A percentile compares a stretch with the other conserved stretches of the same genome.
These are phyloP conservation scores for Bergia puertoricense DNA, from an alignment of 92 coral and sea anemone genomes.

Conservation along the genomic window DNA sequence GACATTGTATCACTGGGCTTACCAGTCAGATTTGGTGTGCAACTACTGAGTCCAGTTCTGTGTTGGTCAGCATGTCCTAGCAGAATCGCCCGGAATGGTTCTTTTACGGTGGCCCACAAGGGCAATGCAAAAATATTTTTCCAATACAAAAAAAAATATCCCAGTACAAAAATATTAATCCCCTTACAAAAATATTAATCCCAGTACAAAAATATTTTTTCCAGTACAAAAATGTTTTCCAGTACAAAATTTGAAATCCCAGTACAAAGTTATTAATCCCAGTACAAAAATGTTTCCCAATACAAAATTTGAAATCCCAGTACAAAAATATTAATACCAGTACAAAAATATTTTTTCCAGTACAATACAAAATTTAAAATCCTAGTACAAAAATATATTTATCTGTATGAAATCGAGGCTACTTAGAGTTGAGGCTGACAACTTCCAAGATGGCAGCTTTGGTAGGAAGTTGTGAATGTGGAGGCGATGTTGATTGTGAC, in stretches of 20 bases:
- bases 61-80: too few relatives aligned
- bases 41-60: too few relatives aligned
- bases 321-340: not conserved
- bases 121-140: not conserved
- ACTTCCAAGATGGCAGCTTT: constrained; percentile 32
- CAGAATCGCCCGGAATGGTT: too few relatives aligned
- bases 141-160: not conserved
- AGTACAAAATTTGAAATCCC: not conserved
- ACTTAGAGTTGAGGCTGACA: constrained; percentile 7
- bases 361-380: not conserved
- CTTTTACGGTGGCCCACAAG: too few relatives aligned
- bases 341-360: too few relatives aligned
- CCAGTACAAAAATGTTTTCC: not conserved
- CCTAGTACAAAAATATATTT: not conserved
- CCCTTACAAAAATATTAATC: too few relatives aligned
- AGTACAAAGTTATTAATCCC: constrained; percentile 22
- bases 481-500: constrained; percentile 17
- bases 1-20: too few relatives aligned
- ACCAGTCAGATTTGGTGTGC: too few relatives aligned
- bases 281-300: not conserved
- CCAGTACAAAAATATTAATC: not conserved
- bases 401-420: too few relatives aligned
- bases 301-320: too few relatives aligned
- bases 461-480: constrained; percentile 13
- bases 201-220: not conserved